Evolutionary conservation across 2,888 invertebrate species (phyloP), one percentile per base, ranked within the genome.

Genomic region (Troilus luridus): DNA sequence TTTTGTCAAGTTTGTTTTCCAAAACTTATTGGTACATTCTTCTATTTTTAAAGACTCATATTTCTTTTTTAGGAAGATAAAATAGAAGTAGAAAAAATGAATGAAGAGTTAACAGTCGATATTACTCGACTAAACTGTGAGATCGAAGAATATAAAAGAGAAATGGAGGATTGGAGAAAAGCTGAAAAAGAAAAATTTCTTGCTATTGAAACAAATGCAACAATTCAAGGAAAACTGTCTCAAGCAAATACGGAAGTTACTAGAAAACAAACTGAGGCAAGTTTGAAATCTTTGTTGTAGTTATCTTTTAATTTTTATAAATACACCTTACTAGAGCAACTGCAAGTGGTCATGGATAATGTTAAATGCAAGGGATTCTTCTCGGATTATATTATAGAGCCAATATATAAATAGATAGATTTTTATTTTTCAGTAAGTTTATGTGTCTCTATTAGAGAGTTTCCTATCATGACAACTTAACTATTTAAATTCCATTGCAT

Each of bases 51-150:
- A 41, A 41, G 41, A 41, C 41, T 41, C 5, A 41, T 89, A 91
- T 59, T 19, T 90, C 64, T 88, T 56, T 93, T 93, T n/a, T 91
- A 93, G 93, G 89, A 90, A 81, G 93, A 93, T 89, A 92, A 93
- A 88, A 91, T 92, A 88, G 93, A 93, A 92, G 92, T 93, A 2
- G 93, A 93, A 91, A 91, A 91, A 24, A 91, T 92, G 11, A 92
- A 93, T 24, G 92, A 92, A 91, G 92, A 95, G 94, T 90, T 92
- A 17, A 91, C 89, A 8, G 90, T 91, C 24, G 92, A 92, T 27
- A 88, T 92, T 24, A 92, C 90, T 60, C 85, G 91, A 58, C 88
- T 92, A n/a, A 91, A 91, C 56, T 90, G 91, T 89, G 92, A 92
- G 88, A 60, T 91, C 19, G 92, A 92, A 24, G 92, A 92, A 64